Evolutionary conservation across 1,140 invertebrate species (phyloP).

Genomic region (Drosophila teissieri): DNA sequence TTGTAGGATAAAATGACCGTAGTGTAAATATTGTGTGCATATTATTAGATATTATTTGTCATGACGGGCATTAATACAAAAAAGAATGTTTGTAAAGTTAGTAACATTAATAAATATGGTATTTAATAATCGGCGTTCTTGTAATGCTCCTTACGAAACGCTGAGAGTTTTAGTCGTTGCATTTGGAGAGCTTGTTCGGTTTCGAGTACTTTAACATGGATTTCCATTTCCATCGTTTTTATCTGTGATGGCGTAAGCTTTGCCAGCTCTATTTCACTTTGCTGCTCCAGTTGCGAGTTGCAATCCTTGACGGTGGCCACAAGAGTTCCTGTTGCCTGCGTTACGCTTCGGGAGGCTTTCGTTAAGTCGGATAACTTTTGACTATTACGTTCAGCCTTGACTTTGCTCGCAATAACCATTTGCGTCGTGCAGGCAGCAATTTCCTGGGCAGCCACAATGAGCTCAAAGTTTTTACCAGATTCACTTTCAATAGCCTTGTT

Average conservation of each 20-base stretch:
- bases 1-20: slow-evolving; percentile 1
- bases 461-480: slow-evolving; percentile 89
- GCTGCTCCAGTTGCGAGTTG: slow-evolving; percentile 93
- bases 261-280: slow-evolving; percentile 95
- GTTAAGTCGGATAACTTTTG: slow-evolving; percentile 91
- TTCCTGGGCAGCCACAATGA: slow-evolving; percentile 98
- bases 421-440: slow-evolving; percentile 99
- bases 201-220: slow-evolving; percentile 96
- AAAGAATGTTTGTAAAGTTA: slow-evolving; percentile 26
- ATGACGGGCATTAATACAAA: slow-evolving; percentile 33
- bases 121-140: slow-evolving; percentile 80
- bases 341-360: slow-evolving; percentile 94
- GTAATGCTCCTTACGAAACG: slow-evolving; percentile 96
- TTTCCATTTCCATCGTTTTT: slow-evolving; percentile 98
- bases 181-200: slow-evolving; percentile 95
- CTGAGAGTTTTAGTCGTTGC: slow-evolving; percentile 92
- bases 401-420: slow-evolving; percentile 97
- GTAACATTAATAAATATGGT: slow-evolving; percentile 26
- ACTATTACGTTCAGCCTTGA: slow-evolving; percentile 94
- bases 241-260: slow-evolving; percentile 96
- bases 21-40: slow-evolving; percentile 8
- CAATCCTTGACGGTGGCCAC: slow-evolving; percentile 97
- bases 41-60: slow-evolving; percentile 26
- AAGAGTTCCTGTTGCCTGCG: slow-evolving; percentile 94
- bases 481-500: slow-evolving; percentile 95